A percentile compares a stretch with the other conserved stretches of the same genome.
phyloP scores from a whole-genome alignment of 2,113 vertebrate species.

The Ophthalmolycus amberensis region DNA sequence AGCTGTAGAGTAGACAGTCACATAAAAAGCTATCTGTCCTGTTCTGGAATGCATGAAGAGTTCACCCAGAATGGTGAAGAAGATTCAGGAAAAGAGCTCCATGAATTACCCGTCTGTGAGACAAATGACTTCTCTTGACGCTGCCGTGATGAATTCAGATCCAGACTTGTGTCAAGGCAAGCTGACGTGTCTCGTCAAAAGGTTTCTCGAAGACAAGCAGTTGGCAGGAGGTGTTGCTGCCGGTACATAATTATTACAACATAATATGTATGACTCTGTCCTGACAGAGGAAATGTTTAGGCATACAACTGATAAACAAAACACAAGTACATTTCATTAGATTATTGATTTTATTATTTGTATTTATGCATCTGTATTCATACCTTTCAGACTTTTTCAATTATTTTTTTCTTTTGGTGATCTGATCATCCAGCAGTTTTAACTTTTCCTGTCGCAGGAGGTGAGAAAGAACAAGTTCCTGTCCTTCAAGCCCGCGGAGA shows the following conservation, averaged over 20 bases:
- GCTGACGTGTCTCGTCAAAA: not conserved
- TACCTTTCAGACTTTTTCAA: not conserved
- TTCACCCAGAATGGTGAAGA: not conserved
- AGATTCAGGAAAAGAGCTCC: not conserved
- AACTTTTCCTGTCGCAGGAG: not conserved
- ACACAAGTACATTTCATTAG: too few species aligned
- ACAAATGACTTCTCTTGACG: not conserved
- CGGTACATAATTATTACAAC: not conserved
- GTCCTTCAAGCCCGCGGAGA: not conserved
- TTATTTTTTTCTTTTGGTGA: not conserved
- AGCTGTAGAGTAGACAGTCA: not conserved
- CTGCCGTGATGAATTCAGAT: not conserved
- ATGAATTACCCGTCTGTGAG: not conserved
- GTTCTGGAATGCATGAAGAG: not conserved
- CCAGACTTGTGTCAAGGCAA: not conserved
- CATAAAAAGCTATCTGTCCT: too few species aligned
- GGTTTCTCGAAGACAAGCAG: not conserved
- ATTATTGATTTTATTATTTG: not conserved
- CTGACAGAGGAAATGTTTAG: not conserved
- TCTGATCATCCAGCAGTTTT: not conserved
- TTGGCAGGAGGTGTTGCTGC: not conserved
- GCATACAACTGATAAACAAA: not conserved
- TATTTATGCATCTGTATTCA: not conserved
- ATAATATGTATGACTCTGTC: not conserved
- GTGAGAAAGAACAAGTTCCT: too few species aligned